Evolutionary conservation across 2,888 invertebrate species (phyloP), one percentile per base, ranked within the genome.

Genomic region (Ferdinandea cuprea): DNA sequence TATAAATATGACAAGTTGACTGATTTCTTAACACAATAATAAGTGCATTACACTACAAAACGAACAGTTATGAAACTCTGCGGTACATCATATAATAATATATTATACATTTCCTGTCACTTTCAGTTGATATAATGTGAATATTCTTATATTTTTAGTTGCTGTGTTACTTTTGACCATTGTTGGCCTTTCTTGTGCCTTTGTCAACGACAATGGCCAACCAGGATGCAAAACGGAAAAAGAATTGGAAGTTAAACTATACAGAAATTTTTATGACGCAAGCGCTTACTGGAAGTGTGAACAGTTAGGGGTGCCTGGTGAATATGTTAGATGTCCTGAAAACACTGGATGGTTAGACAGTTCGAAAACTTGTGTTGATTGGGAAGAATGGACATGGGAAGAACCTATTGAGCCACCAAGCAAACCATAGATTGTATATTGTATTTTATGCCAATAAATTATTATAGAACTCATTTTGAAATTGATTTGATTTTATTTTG

Each of bases 151-250:
- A 15, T 0, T 17, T 50, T 11, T n/a, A 61, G 63, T 63, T 50
- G 35, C 15, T 32, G 30, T 50, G 19, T n/a, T 59, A 6, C 11
- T 71, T n/a, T 50, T 58, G 48, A 37, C 17, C n/a, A n/a, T n/a
- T 3, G 5, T 58, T 13, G 69, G 69, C 13, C 25, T 48, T 2
- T 1, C 58, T 7, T 71, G 11, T 7, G 30, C 32, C 6, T 68
- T 54, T 25, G 32, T 63, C 15, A 5, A 44, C 4, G 9, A 37
- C 13, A 30, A 37, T 54, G 66, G 59, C 1, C 78, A 59, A 2
- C 68, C 76, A 13, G 76, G 59, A 28, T 77, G 76, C 17, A 59
- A 68, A 44, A 69, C 68, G 1, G 68, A 69, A 1, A 13, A 1
- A 1, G 76, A 77, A 50, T 3, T 69, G 11, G 8, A 2, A 11